These are phyloP conservation scores for Drosophila tropicalis DNA, from an alignment of 1,140 invertebrate species.

Conservation along the genomic window DNA sequence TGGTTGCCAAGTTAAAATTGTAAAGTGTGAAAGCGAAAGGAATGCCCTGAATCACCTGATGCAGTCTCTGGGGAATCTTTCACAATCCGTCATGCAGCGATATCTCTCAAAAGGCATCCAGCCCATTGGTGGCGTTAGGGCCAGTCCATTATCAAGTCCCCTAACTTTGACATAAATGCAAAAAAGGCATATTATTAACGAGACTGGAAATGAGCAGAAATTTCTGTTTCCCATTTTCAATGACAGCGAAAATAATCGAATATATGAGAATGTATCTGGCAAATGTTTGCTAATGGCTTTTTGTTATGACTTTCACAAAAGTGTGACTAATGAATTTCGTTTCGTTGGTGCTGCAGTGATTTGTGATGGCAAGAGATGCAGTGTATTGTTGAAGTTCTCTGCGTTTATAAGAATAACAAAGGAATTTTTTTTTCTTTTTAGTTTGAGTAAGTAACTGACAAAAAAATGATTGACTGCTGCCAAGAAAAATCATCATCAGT, in stretches of 20 bases:
- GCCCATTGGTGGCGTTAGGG: slow-evolving; percentile 91
- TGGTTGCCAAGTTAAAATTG: slow-evolving; percentile 39
- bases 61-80: slow-evolving; percentile 94
- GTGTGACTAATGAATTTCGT: background rate
- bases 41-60: slow-evolving; percentile 87
- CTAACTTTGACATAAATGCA: background rate
- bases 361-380: background rate
- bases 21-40: too few species aligned
- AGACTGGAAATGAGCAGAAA: background rate
- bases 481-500: background rate
- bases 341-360: background rate
- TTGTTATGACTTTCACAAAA: slow-evolving; percentile 15
- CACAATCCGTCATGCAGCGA: slow-evolving; percentile 95
- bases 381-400: background rate
- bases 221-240: slow-evolving; percentile 19
- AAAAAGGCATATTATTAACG: background rate
- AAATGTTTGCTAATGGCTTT: background rate
- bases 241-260: background rate
- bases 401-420: background rate
- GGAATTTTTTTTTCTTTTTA: background rate
- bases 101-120: slow-evolving; percentile 97
- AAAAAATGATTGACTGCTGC: background rate
- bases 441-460: background rate
- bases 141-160: slow-evolving; percentile 91
- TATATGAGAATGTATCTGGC: background rate